Evolutionary conservation across 2,888 invertebrate genomes (phyloP), one percentile per base, ranked within the genome.

Genomic region (Microctonus brassicae): DNA sequence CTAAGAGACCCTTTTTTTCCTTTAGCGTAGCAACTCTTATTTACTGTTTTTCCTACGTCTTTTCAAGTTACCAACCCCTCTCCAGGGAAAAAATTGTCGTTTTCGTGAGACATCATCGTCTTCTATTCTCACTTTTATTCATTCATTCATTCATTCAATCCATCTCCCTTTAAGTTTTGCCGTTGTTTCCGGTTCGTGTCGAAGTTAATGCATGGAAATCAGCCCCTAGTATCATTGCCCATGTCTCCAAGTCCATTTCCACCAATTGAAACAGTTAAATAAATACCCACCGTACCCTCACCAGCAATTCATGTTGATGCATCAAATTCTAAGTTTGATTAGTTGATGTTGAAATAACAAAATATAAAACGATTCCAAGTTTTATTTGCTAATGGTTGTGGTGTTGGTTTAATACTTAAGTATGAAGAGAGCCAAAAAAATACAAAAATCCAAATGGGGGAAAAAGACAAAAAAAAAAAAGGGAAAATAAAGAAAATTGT

Each of bases 131-230:
- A 29, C 39, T 13, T n/a, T 39, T 13, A n/a, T n/a, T 4, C 11
- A 13, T 13, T n/a, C 39, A n/a, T n/a, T 4, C 11, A 13, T 13
- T n/a, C 39, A 13, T 58, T 55, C n/a, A n/a, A n/a, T n/a, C n/a
- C n/a, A n/a, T n/a, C n/a, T n/a, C n/a, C n/a, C n/a, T n/a, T n/a
- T n/a, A n/a, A n/a, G n/a, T n/a, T n/a, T n/a, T n/a, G n/a, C n/a
- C n/a, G 34, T 61, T 47, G 55, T 57, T 68, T 68, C 68, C 61
- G 60, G 34, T 61, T 68, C 68, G 26, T 67, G 42, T 52, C 39
- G 20, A 34, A 34, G 52, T 55, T 52, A 52, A 68, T 61, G 61
- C 34, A 47, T 62, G 26, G 42, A 42, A 62, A 20, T 24, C 24
- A 26, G 26, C 47, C 42, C 26, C 17, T 26, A 26, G 47, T 62